phyloP scores from a whole-genome alignment of 2,888 invertebrate genomes.

The Cataglyphis albicans region DNA sequence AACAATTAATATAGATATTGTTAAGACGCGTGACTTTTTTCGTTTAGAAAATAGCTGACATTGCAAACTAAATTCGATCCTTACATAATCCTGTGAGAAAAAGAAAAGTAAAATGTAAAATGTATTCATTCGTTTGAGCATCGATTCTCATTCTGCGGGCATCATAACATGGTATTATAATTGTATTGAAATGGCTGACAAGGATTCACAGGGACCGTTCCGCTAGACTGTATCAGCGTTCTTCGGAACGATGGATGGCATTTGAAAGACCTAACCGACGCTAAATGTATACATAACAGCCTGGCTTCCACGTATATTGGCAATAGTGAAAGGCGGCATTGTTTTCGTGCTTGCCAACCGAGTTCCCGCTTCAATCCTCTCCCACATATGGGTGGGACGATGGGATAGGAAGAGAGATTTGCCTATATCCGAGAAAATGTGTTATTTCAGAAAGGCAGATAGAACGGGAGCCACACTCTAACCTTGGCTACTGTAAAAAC shows the following conservation, averaged over 20 bases:
- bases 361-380: conserved; percentile 59
- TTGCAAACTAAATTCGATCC: neutral
- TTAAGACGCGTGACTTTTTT: conserved; percentile 5
- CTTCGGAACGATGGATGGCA: conserved; percentile 62
- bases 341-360: conserved; percentile 67
- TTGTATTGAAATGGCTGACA: conserved; percentile 57
- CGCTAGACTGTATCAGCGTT: conserved; percentile 59
- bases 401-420: conserved; percentile 65
- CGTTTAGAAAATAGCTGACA: neutral
- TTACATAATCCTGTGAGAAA: neutral
- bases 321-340: conserved; percentile 74
- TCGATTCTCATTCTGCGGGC: conserved; percentile 3
- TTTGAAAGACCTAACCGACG: conserved; percentile 68
- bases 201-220: conserved; percentile 58
- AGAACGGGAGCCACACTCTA: conserved; percentile 32
- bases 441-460: conserved; percentile 71
- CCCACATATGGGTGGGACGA: conserved; percentile 26
- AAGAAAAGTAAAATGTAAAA: conserved; percentile 3
- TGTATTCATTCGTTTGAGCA: neutral
- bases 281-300: conserved; percentile 66
- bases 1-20: neutral
- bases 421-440: conserved; percentile 69
- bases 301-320: conserved; percentile 70
- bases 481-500: conserved; percentile 61
- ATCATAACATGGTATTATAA: conserved; percentile 4